phyloP scores from a whole-genome alignment of 2,888 invertebrate genomes.

The Clunio marinus region DNA sequence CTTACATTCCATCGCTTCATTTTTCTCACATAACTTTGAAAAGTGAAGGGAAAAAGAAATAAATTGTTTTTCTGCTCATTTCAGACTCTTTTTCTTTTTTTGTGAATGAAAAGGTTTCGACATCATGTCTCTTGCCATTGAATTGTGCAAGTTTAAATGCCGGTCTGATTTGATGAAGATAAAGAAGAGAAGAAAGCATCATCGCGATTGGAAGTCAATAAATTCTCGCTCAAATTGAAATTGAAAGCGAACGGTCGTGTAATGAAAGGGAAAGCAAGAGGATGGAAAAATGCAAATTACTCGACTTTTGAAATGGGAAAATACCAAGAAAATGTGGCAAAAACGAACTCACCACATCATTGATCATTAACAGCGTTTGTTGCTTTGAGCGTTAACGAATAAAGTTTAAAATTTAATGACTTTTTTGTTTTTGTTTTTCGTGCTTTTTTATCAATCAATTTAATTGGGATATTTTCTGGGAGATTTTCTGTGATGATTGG shows the following conservation, averaged over 20 bases:
- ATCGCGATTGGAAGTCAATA: conserved; percentile 9
- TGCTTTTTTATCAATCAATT: conserved; percentile 32
- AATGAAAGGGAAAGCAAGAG: conserved; percentile 27
- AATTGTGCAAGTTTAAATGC: background rate
- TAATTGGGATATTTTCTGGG: conserved; percentile 24
- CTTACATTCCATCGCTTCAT: conserved; percentile 4
- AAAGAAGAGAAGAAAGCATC: background rate
- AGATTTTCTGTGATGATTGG: conserved; percentile 7
- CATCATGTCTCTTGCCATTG: background rate
- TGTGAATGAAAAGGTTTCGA: conserved; percentile 31
- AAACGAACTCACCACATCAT: conserved; percentile 3
- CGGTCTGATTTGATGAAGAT: background rate
- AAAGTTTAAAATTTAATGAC: conserved; percentile 9
- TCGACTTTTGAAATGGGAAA: conserved; percentile 8
- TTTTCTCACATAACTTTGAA: conserved; percentile 29
- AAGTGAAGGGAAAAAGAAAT: conserved; percentile 7
- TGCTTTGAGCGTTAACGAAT: conserved; percentile 8
- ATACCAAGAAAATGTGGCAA: conserved; percentile 32
- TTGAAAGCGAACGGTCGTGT: conserved; percentile 28
- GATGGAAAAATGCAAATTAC: conserved; percentile 30
- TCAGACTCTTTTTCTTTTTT: conserved; percentile 20
- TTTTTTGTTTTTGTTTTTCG: too few relatives aligned
- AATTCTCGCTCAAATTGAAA: conserved; percentile 5
- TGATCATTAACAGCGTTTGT: conserved; percentile 35
- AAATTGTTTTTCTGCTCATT: conserved; percentile 20